Evolutionary conservation across 2,888 invertebrate species (phyloP).

Genomic region (Cheilosia grossa): DNA sequence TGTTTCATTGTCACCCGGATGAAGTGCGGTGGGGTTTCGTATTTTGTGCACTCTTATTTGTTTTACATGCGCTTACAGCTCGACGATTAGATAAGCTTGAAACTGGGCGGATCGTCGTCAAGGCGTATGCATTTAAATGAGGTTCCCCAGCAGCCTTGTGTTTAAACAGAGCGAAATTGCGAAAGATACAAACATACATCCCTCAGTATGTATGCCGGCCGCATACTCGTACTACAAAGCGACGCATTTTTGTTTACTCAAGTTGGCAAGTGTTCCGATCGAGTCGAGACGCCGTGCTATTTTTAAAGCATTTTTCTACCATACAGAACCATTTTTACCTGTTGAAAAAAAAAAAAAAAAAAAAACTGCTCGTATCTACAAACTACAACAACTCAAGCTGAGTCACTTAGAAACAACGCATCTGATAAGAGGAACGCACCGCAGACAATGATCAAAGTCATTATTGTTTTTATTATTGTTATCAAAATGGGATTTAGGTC

Average conservation of each 20-base stretch:
- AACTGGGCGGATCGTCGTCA: not conserved
- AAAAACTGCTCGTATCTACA: not conserved
- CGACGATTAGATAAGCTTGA: conserved; percentile 57
- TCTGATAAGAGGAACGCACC: conserved; percentile 33
- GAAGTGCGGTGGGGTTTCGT: not conserved
- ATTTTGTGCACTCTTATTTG: conserved; percentile 58
- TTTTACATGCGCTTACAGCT: conserved; percentile 63
- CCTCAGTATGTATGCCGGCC: not conserved
- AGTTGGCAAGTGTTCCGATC: conserved; percentile 43
- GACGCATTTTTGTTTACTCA: conserved; percentile 45
- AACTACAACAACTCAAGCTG: conserved; percentile 14
- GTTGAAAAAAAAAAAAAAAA: conserved; percentile 47
- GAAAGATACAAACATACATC: conserved; percentile 27
- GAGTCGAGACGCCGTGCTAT: conserved; percentile 44
- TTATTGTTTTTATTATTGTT: conserved; percentile 41
- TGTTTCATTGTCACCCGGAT: conserved; percentile 43
- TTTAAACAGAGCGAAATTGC: conserved; percentile 40
- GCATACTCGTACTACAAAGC: too few species aligned
- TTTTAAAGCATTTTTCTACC: conserved; percentile 27
- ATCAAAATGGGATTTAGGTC: conserved; percentile 62
- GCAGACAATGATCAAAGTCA: conserved; percentile 51
- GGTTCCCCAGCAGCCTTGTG: conserved; percentile 30
- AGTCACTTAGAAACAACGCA: conserved; percentile 28
- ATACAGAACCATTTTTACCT: conserved; percentile 38
- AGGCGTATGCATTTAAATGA: conserved; percentile 20